Base-by-base conservation (phyloP, 1,140 invertebrate species). In the Oscheius sp. region DNA sequence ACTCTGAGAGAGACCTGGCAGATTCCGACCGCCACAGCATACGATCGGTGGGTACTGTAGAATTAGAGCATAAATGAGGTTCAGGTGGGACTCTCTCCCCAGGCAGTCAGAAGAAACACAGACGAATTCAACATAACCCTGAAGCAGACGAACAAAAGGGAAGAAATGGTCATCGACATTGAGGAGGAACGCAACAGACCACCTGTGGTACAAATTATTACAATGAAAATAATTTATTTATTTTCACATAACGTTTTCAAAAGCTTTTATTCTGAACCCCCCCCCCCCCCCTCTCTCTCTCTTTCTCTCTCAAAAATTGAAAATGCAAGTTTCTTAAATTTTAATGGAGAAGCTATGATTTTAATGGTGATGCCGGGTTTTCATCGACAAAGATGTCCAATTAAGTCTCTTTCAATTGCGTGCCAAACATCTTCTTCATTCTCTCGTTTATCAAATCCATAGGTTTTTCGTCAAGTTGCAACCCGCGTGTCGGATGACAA, bases 21-120 rank as follows among this genome's bases (percentile, higher is more conserved):
- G 46, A 71, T 35, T 31, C 35, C 32, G 31, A 31, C 59, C 3
- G 42, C 29, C 20, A 71, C 42, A n/a, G n/a, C 20, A 2, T 46
- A 28, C 4, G 62, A 55, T 55, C 49, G 7, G 49, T 55, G 7
- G 23, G 49, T 10, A n/a, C n/a, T 42, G n/a, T 10, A 42, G 38
- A 7, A 10, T 42, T 42, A 10, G 7, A 42, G n/a, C 38, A 42
- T 7, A 23, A 55, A 26, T 23, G 4, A 7, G 15, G 7, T 55
- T 13, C 49, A 55, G 49, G 49, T 55, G 23, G 32, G 69, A 10
- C 35, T 71, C 20, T 71, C 69, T 35, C 69, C 69, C 34, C 38
- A 71, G 36, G 59, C 69, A 20, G 62, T 61, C 15, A 71, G 69
- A 52, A 63, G 61, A 42, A 71, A 71, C 34, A 61, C 63, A 28